Evolutionary conservation across 2,113 vertebrate genomes (phyloP).

Genomic region (Bombycilla garrulus): DNA sequence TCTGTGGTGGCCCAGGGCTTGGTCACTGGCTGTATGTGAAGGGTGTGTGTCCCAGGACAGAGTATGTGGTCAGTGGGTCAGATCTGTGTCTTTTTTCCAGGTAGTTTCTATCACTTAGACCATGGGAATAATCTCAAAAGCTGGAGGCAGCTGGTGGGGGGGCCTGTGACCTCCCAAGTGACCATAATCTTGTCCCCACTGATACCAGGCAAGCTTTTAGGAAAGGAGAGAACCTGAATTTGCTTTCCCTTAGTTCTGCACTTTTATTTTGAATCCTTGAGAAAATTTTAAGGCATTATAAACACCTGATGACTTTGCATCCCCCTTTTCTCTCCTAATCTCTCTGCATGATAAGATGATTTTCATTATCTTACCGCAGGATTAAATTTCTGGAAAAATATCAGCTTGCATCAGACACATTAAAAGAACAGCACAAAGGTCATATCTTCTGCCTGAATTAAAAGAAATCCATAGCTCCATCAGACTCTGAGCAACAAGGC

Average conservation of each 20-base stretch:
- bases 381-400: constrained; percentile 21
- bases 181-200: neutral
- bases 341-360: neutral
- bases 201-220: neutral
- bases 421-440: constrained; percentile 23
- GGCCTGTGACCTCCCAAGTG: neutral
- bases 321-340: neutral
- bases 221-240: neutral
- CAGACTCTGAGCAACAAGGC: neutral
- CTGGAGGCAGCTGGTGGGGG: neutral
- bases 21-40: neutral
- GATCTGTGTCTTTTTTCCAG: neutral
- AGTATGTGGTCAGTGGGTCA: neutral
- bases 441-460: neutral
- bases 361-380: neutral
- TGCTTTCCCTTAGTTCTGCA: neutral
- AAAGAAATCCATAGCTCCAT: neutral
- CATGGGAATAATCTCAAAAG: neutral
- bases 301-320: neutral
- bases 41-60: neutral
- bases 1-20: neutral
- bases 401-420: neutral
- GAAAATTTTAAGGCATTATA: neutral
- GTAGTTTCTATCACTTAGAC: neutral
- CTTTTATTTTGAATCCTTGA: neutral